Evolutionary conservation across 2,888 invertebrate genomes (phyloP), one percentile per base, ranked within the genome.

Genomic region (Tupiocoris notatus): DNA sequence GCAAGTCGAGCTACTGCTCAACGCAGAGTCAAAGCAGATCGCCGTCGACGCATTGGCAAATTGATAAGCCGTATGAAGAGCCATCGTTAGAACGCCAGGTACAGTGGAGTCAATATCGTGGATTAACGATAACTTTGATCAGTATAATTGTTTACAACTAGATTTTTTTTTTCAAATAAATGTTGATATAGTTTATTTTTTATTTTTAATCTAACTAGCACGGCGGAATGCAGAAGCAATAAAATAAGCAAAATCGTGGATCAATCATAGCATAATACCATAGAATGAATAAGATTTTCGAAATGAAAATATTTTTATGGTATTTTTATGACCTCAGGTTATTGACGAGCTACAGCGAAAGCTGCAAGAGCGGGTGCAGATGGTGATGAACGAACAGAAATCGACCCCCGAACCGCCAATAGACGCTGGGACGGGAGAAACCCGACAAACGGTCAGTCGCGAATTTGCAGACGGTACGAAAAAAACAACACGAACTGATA

Each of bases 321-420:
- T n/a, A n/a, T n/a, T n/a, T n/a, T n/a, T n/a, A n/a, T n/a, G n/a
- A n/a, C n/a, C n/a, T n/a, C 57, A 65, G n/a, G 75, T 75, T 2
- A 75, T 67, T 17, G 64, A 75, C 20, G 67, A 66, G 39, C 18
- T 64, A 39, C 58, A 66, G 66, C 66, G 61, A 39, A 67, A 75
- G 24, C 23, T 59, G 59, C 58, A 67, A 39, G 66, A 67, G 61
- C 25, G 54, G 17, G 63, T 62, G 62, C 22, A 21, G 20, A 12
- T 62, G 62, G 20, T 16, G 62, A 58, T 17, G 9, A 9, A 12
- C 9, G 16, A 54, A 16, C 16, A 12, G 56, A 54, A 54, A n/a
- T 25, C 66, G 24, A 25, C 39, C 6, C 39, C 39, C 3, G 39
- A 59, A 9, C 9, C 24, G 16, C 18, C 61, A 0, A 58, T 24